Evolutionary conservation across 2,113 vertebrate genomes (phyloP).

Genomic region (Paralichthys olivaceus): DNA sequence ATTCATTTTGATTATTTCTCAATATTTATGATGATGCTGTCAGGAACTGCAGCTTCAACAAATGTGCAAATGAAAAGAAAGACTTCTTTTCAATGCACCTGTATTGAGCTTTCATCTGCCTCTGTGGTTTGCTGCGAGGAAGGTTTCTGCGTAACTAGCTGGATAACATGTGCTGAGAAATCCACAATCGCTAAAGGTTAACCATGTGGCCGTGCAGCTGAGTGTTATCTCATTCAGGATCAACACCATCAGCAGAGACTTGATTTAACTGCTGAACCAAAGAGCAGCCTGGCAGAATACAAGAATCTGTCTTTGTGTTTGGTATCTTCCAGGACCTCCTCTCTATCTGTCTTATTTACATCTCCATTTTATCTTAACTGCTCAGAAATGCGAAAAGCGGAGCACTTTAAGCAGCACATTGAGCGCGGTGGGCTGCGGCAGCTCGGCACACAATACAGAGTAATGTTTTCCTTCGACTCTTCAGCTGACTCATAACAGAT

Average conservation of each 20-base stretch:
- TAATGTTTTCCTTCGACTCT: slow-evolving; percentile 34
- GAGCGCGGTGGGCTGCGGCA: slow-evolving; percentile 18
- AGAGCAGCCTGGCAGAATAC: slow-evolving; percentile 2
- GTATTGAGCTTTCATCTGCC: no score
- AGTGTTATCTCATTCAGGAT: slow-evolving; percentile 2
- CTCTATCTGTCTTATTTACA: slow-evolving; percentile 13
- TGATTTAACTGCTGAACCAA: neutral
- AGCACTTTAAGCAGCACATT: slow-evolving; percentile 56
- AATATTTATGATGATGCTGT: neutral
- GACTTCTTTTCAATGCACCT: neutral
- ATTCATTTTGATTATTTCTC: neutral
- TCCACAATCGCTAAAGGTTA: slow-evolving; percentile 25
- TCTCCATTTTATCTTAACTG: slow-evolving; percentile 11
- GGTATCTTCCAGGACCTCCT: neutral
- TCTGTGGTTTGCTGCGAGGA: no score
- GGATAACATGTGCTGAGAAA: neutral
- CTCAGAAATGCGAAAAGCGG: slow-evolving; percentile 58
- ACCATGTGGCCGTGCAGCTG: slow-evolving; percentile 1
- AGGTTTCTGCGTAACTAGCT: neutral
- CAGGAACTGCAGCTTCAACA: neutral
- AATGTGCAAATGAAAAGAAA: neutral
- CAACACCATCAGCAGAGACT: slow-evolving; percentile 2
- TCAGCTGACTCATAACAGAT: slow-evolving; percentile 56
- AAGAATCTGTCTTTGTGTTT: slow-evolving; percentile 15
- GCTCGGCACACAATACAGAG: slow-evolving; percentile 36